Conservation (phyloP, 1,140 invertebrate species). For the Aphaenogaster floridana region DNA sequence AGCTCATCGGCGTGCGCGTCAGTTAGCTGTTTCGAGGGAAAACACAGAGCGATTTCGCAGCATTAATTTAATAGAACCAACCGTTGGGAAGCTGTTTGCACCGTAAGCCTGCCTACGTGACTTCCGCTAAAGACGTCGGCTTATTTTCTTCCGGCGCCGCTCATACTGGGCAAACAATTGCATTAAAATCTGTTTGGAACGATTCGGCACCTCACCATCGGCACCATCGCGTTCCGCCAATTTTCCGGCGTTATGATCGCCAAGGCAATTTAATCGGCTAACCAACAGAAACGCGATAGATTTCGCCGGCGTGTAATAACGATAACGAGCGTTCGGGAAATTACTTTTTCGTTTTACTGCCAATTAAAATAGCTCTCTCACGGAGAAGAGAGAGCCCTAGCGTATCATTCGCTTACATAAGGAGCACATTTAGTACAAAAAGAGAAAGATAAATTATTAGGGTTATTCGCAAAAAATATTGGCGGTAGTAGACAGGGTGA, state of each 20-base stretch:
- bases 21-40: slow-evolving; percentile 65
- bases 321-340: background rate
- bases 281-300: background rate
- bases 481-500: background rate
- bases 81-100: slow-evolving; percentile 75
- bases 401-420: background rate
- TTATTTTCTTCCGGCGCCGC: slow-evolving; percentile 80
- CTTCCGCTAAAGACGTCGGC: slow-evolving; percentile 78
- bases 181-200: slow-evolving; percentile 66
- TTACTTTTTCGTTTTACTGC: background rate
- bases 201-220: slow-evolving; percentile 14
- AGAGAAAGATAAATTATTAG: slow-evolving; percentile 1
- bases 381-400: too few relatives aligned
- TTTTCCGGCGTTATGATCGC: slow-evolving; percentile 17
- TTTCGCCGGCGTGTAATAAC: background rate
- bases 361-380: slow-evolving; percentile 8
- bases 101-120: slow-evolving; percentile 82
- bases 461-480: slow-evolving; percentile 15
- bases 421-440: background rate
- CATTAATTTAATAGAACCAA: slow-evolving; percentile 83
- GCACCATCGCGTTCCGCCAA: background rate
- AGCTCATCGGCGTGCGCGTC: slow-evolving; percentile 8
- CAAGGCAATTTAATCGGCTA: slow-evolving; percentile 32
- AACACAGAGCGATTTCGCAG: slow-evolving; percentile 76
- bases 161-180: slow-evolving; percentile 63